A percentile compares a stretch with the other conserved stretches of the same genome.
Evolutionary conservation across 2,113 vertebrate species (phyloP).

Genomic region (Corythoichthys intestinalis): DNA sequence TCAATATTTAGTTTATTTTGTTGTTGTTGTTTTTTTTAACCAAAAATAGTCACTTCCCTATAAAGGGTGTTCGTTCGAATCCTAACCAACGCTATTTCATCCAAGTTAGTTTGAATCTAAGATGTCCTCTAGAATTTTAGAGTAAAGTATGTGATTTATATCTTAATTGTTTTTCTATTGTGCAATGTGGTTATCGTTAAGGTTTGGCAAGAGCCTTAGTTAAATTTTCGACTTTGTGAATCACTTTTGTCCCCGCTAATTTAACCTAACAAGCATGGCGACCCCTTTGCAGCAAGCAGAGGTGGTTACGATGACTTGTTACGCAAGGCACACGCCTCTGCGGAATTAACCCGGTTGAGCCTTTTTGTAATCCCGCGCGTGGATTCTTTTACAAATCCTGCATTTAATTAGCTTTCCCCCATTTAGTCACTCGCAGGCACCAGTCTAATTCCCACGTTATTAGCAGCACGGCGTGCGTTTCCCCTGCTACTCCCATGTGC

Average conservation of each 20-base stretch:
- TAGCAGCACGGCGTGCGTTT: slow-evolving; percentile 40
- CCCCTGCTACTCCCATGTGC: slow-evolving; percentile 37
- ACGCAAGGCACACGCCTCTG: slow-evolving; percentile 56
- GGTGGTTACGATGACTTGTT: slow-evolving; percentile 41
- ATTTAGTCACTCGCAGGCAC: slow-evolving; percentile 61
- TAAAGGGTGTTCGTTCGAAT: no score
- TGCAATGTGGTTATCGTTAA: background rate
- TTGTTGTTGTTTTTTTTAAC: no score
- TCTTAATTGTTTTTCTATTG: no score
- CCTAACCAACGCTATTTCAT: no score
- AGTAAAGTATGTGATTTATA: no score
- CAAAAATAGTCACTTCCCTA: no score
- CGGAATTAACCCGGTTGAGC: slow-evolving; percentile 55
- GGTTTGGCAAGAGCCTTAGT: background rate
- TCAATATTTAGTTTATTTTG: no score
- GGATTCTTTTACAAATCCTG: slow-evolving; percentile 69
- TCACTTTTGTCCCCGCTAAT: background rate
- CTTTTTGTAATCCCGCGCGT: slow-evolving; percentile 65
- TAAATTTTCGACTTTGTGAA: background rate
- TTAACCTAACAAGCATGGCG: background rate
- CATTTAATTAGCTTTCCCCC: slow-evolving; percentile 70
- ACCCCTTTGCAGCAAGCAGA: slow-evolving; percentile 8
- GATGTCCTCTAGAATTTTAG: no score
- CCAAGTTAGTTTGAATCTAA: no score
- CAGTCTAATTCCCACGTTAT: slow-evolving; percentile 61